Evolutionary conservation across 2,113 vertebrate species (phyloP).

Genomic region (Shinisaurus crocodilurus): DNA sequence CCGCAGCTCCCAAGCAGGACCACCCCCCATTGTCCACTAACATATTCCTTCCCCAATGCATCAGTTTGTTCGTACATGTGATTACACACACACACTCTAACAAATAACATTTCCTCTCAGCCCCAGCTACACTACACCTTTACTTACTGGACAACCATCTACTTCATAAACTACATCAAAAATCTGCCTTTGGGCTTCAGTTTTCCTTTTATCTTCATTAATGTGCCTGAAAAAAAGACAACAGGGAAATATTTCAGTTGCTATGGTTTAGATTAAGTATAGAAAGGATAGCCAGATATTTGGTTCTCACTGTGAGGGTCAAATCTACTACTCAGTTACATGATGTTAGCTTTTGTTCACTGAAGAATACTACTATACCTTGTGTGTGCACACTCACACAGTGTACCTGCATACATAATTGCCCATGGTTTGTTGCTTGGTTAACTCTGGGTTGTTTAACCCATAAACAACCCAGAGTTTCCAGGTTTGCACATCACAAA

Average conservation of each 20-base stretch:
- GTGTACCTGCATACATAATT: too few relatives aligned
- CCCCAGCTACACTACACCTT: neutral
- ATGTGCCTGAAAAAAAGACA: slow-evolving; percentile 84
- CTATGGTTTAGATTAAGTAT: neutral
- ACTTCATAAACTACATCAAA: slow-evolving; percentile 99
- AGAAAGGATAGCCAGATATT: neutral
- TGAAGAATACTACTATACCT: neutral
- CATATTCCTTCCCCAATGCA: neutral
- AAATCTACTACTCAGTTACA: neutral
- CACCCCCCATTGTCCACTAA: neutral
- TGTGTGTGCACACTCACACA: neutral
- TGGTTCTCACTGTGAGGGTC: neutral
- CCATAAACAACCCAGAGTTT: too few relatives aligned
- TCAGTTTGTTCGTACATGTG: neutral
- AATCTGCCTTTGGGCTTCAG: slow-evolving; percentile 97
- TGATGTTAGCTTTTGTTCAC: neutral
- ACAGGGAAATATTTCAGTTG: neutral
- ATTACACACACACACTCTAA: neutral
- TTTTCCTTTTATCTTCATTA: slow-evolving; percentile 99
- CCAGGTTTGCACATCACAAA: too few relatives aligned
- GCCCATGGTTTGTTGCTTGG: too few relatives aligned
- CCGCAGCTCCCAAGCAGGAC: neutral
- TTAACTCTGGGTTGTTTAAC: too few relatives aligned
- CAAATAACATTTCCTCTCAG: neutral
- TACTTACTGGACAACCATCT: slow-evolving; percentile 96